These are phyloP conservation scores for Pegea sp. DNA, from an alignment of 23 tunicate genomes.

Conservation along the genomic window DNA sequence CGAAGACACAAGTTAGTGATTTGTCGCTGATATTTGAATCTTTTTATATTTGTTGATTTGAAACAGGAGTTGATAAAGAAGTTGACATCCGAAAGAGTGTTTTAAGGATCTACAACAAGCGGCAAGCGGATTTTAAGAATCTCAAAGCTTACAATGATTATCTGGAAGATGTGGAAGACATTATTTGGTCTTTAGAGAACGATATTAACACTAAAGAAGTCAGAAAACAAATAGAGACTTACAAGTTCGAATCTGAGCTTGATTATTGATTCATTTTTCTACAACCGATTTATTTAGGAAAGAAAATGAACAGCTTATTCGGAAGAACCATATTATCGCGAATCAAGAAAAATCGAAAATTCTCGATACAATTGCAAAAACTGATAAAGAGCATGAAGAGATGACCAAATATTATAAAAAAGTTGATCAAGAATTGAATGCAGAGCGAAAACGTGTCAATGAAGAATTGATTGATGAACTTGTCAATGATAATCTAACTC, in stretches of 20 bases:
- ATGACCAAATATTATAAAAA: conserved; percentile 12
- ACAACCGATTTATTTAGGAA: conserved; percentile 9
- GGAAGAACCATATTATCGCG: conserved; percentile 28
- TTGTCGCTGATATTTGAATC: background rate
- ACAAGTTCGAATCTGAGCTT: conserved; percentile 18
- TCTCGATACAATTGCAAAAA: conserved; percentile 23
- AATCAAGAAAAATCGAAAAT: conserved; percentile 38
- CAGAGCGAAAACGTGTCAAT: conserved; percentile 11
- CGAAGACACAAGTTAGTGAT: conserved; percentile 63
- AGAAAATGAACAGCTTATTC: conserved; percentile 54
- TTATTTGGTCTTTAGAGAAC: conserved; percentile 29
- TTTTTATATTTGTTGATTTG: background rate
- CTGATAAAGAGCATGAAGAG: conserved; percentile 17
- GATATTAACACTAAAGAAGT: conserved; percentile 40
- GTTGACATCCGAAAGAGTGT: conserved; percentile 64
- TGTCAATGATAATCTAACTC: conserved; percentile 11
- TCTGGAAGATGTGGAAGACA: conserved; percentile 67
- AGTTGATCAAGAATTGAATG: conserved; percentile 35
- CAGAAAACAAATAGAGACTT: conserved; percentile 33
- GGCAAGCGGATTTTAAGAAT: conserved; percentile 30
- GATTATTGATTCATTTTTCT: background rate
- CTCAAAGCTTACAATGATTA: conserved; percentile 63
- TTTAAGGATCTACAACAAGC: conserved; percentile 54
- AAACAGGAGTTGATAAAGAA: conserved; percentile 63
- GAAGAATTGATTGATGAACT: conserved; percentile 44